Percentiles rank a stretch among this genome's conserved stretches.
phyloP scores from a whole-genome alignment of 2,113 vertebrate genomes.

The Cettia cetti region DNA sequence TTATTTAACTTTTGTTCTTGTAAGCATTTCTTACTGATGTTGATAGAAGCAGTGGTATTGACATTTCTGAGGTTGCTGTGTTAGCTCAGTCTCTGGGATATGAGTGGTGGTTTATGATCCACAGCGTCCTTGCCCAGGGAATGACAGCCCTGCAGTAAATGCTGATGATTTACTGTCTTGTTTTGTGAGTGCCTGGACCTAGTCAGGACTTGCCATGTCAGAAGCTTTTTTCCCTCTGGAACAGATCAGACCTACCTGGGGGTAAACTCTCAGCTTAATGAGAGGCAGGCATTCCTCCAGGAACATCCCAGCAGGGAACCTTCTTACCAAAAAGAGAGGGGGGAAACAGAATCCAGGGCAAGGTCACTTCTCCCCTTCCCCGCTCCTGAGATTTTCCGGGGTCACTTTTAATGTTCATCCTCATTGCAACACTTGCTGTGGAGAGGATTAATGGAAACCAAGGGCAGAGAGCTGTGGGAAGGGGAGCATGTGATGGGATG shows the following conservation, averaged over 20 bases:
- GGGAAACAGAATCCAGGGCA: neutral
- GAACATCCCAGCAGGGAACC: neutral
- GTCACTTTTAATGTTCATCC: neutral
- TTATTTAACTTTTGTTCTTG: neutral
- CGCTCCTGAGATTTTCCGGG: neutral
- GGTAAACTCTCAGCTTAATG: neutral
- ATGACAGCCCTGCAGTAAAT: neutral
- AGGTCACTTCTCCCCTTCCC: neutral
- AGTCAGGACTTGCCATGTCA: neutral
- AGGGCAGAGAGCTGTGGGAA: neutral
- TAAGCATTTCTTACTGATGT: neutral
- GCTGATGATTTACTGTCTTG: conserved; percentile 1
- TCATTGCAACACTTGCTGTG: neutral
- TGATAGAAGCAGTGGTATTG: neutral
- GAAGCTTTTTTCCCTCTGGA: neutral
- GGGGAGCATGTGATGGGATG: neutral
- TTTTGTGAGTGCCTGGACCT: neutral
- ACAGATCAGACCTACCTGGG: neutral
- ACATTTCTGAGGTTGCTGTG: neutral
- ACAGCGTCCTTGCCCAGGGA: neutral
- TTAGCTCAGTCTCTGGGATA: neutral
- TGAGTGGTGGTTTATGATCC: neutral
- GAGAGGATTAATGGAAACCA: neutral
- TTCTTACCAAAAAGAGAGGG: neutral
- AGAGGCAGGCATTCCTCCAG: neutral